A percentile compares a stretch with the other conserved stretches of the same genome.
Evolutionary conservation across 2,797 vertebrate species (phyloP).

Genomic region (Borostomias antarcticus): DNA sequence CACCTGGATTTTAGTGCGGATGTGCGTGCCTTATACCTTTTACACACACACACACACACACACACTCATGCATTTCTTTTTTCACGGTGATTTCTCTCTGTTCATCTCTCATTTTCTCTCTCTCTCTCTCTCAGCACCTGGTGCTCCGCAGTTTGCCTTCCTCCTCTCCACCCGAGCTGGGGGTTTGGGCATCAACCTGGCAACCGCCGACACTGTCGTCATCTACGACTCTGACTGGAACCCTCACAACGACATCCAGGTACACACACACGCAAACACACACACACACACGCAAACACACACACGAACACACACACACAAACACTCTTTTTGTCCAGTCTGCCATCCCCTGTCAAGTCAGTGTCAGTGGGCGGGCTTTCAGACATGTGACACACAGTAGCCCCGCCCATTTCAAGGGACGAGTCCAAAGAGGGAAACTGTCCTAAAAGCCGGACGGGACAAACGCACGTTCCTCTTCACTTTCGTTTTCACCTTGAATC

Average conservation of each 20-base stretch:
- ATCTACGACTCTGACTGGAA: constrained; percentile 99
- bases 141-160: constrained; percentile 97
- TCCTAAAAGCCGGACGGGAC: constrained; percentile 68
- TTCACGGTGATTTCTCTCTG: too few species aligned
- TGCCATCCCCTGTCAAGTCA: constrained; percentile 46
- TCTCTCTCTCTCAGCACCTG: constrained; percentile 81
- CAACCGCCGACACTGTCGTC: constrained; percentile 97
- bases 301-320: too few species aligned
- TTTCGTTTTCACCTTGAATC: too few species aligned
- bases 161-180: constrained; percentile 97
- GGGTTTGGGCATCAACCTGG: constrained; percentile 96
- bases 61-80: too few species aligned
- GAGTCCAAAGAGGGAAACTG: constrained; percentile 51
- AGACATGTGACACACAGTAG: constrained; percentile 62
- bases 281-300: too few species aligned
- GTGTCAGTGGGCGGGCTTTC: constrained; percentile 45
- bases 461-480: too few species aligned
- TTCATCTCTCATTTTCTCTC: not conserved
- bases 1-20: too few species aligned
- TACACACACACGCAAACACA: too few species aligned
- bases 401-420: constrained; percentile 59
- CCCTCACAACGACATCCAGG: constrained; percentile 98
- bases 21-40: too few species aligned
- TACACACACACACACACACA: not conserved
- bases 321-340: constrained; percentile 57